Conservation (phyloP, 1,140 invertebrate genomes). For the Diorhabda sublineata region DNA sequence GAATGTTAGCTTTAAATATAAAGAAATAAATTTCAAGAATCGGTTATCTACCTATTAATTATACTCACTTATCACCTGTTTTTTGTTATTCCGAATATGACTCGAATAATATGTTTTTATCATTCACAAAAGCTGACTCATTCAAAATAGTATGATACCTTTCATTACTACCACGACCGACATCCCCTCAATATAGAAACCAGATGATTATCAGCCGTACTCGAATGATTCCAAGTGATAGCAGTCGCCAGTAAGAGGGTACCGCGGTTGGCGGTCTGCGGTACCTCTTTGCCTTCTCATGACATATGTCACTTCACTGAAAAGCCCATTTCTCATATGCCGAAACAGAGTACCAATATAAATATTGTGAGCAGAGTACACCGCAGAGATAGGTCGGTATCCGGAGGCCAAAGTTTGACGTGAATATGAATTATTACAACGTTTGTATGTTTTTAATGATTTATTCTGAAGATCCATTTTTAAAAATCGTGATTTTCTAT, state of each 20-base stretch:
- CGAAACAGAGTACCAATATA: conserved; percentile 30
- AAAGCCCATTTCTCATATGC: conserved; percentile 30
- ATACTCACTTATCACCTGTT: no score
- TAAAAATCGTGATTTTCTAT: no score
- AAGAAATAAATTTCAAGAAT: no score
- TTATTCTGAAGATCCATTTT: no score
- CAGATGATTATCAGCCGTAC: conserved; percentile 20
- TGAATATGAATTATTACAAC: not conserved
- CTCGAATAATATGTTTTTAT: no score
- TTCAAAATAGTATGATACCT: not conserved
- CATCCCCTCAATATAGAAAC: not conserved
- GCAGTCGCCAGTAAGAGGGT: conserved; percentile 14
- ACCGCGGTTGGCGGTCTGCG: conserved; percentile 24
- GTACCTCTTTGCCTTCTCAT: conserved; percentile 19
- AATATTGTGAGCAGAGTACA: conserved; percentile 30
- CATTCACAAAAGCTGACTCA: conserved; percentile 11
- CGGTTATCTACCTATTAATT: no score
- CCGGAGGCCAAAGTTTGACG: not conserved
- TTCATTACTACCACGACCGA: not conserved
- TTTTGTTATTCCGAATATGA: no score
- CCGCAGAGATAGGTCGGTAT: conserved; percentile 1
- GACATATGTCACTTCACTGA: conserved; percentile 29
- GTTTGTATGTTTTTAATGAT: no score
- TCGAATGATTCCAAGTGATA: conserved; percentile 13
- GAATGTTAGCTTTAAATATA: no score